Base-by-base conservation (phyloP, 2,888 invertebrate genomes). In the Apantesis nais region DNA sequence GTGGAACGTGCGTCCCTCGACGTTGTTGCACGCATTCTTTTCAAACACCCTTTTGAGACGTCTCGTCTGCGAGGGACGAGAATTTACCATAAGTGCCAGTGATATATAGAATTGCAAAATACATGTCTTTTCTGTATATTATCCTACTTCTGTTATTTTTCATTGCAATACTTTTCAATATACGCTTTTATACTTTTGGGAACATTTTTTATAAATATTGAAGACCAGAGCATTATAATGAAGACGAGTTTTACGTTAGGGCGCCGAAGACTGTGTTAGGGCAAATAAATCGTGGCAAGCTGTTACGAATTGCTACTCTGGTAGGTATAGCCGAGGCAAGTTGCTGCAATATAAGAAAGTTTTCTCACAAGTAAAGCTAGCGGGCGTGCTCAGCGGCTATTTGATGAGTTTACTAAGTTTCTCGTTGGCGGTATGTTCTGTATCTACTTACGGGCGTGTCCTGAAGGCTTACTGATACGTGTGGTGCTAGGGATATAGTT, bases 361-460 rank as follows among this genome's bases (percentile, higher is more conserved):
- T 93, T 89, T 75, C 86, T 85, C 84, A 73, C 85, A 86, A 91
- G 89, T 86, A 90, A 88, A 89, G 87, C 89, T 83, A 81, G 84
- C 86, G 88, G 83, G 87, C 89, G 88, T 87, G 90, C 88, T 86
- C 87, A 77, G 85, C 74, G 88, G 84, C 87, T 87, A 85, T 85
- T 90, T 92, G 93, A 93, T 93, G 91, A 93, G 93, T 94, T 93
- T 91, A 89, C 86, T 85, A 93, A 93, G 90, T 93, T 92, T 86
- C 86, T 85, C 86, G 79, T 85, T 79, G 78, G 84, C 82, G 84
- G 85, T 86, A 83, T 87, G 88, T 86, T 87, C 88, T 88, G 89
- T 87, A 84, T 79, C 80, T 81, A 85, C 83, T 84, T 83, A 82
- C 80, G 83, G 82, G 84, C 86, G 87, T 89, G 88, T 88, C 83